Evolutionary conservation across 2,888 invertebrate genomes (phyloP), one percentile per base, ranked within the genome.

Genomic region (Xanthia icteritia): DNA sequence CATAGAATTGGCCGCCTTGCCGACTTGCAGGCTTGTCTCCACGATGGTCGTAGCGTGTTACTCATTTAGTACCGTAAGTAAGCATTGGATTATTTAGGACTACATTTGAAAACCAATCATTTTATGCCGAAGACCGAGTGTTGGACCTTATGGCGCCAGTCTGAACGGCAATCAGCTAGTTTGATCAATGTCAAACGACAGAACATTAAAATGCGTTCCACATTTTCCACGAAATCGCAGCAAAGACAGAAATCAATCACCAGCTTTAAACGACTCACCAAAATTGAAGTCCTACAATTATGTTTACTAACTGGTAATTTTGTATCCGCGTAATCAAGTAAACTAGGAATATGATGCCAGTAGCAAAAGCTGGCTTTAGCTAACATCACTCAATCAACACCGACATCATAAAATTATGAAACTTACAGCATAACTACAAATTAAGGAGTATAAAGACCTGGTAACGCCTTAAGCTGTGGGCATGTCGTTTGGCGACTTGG

Each of bases 401-500:
- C 39, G 48, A 42, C 56, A 61, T 75, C 48, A 70, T 36, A 81
- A 76, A 31, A 72, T 65, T 67, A 77, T 78, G 68, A 79, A 86
- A 63, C 61, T 58, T 74, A 36, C 63, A 83, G 45, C 48, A 56
- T 58, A 68, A 63, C 60, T 68, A 72, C 72, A 72, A 72, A 86
- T 83, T 72, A 69, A 79, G 54, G 27, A 66, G 17, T 42, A 80
- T 70, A 88, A 88, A 87, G 71, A 74, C 64, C 70, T 76, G 81
- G 85, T 73, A 77, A 85, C 70, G 75, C 71, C 77, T 79, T 73
- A 70, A 74, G 69, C 78, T 75, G 73, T 63, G 69, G 77, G 75
- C 84, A 85, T 77, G 83, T 69, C 63, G 73, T 73, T 76, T 74
- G 83, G 84, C 86, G 79, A 82, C 87, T 89, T 89, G 85, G 79